A percentile compares a stretch with the other conserved stretches of the same genome.
These are phyloP conservation scores for Phengaris alcon DNA, from an alignment of 2,888 invertebrate genomes.

Conservation along the genomic window DNA sequence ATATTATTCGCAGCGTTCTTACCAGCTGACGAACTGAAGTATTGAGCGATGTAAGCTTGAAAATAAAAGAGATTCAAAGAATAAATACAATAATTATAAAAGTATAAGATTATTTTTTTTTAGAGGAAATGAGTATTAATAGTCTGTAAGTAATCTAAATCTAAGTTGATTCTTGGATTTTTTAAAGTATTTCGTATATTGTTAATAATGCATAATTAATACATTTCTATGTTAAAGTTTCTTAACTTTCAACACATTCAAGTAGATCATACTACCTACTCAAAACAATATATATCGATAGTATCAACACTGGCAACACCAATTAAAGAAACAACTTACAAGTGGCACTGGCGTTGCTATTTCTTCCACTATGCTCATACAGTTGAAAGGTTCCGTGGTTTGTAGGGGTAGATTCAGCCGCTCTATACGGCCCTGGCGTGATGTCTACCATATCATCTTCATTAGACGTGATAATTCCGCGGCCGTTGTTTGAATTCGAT, in stretches of 20 bases:
- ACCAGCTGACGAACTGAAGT: conserved; percentile 68
- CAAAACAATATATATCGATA: background rate
- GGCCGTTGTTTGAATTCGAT: conserved; percentile 50
- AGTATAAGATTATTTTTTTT: background rate
- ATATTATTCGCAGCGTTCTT: conserved; percentile 45
- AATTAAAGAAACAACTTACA: conserved; percentile 48
- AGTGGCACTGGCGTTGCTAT: conserved; percentile 54
- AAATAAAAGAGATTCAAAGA: conserved; percentile 45
- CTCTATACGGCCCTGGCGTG: conserved; percentile 56
- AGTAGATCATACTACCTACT: background rate
- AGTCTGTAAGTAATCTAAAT: background rate
- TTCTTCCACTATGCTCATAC: conserved; percentile 60
- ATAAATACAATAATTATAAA: conserved; percentile 6
- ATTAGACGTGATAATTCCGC: conserved; percentile 47
- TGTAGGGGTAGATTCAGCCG: conserved; percentile 59
- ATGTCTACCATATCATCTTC: conserved; percentile 70
- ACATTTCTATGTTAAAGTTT: background rate
- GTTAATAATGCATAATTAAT: background rate
- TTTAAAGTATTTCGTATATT: background rate
- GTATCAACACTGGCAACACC: conserved; percentile 27
- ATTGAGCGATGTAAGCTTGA: conserved; percentile 73
- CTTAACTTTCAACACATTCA: background rate
- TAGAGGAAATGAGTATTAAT: background rate
- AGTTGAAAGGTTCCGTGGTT: conserved; percentile 71
- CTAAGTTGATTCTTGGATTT: background rate